Evolutionary conservation across 2,113 vertebrate species (phyloP), one percentile per base, ranked within the genome.

Genomic region (Ictalurus furcatus): DNA sequence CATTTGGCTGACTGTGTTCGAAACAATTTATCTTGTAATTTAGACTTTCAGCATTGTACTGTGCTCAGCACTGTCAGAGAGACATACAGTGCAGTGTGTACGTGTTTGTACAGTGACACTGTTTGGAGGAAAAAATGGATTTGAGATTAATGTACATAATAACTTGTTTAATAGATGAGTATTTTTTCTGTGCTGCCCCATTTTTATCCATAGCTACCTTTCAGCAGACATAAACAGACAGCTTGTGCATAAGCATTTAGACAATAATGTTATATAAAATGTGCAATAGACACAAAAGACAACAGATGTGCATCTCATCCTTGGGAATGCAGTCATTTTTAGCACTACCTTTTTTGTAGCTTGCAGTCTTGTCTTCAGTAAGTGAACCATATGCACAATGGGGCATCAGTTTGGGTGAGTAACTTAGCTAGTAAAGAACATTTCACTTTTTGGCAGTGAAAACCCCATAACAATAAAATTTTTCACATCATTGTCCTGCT

Each of bases 1-100:
- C 78, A 71, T 85, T 84, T 85, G 80, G 40, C 40, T 84, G 59
- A 54, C 69, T 80, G 52, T 25, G 71, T 52, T 61, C 17, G 23
- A 74, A 74, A 80, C 40, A 65, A 63, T 85, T 88, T 85, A 88
- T 74, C 34, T 83, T 56, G 81, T 65, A 65, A 73, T 78, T 52
- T 44, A 19, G 54, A 7, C 30, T 44, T 48, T 52, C 3, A 30
- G 23, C 84, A 34, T 67, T 85, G 25, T 65, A 87, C 6, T 40
- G 85, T 21, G 74, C 37, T 76, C 71, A 86, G 52, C 54, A 19
- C 34, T 61, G 56, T 61, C 69, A 86, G 37, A 86, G 71, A 48
- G 52, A 69, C 59, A 81, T 65, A 76, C 37, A 80, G 74, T 82
- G 48, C n/a, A 56, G 44, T 37, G 40, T 2, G n/a, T 80, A 69